Conservation (phyloP, 2,888 invertebrate species). For the Ptycholaimellus sp. region DNA sequence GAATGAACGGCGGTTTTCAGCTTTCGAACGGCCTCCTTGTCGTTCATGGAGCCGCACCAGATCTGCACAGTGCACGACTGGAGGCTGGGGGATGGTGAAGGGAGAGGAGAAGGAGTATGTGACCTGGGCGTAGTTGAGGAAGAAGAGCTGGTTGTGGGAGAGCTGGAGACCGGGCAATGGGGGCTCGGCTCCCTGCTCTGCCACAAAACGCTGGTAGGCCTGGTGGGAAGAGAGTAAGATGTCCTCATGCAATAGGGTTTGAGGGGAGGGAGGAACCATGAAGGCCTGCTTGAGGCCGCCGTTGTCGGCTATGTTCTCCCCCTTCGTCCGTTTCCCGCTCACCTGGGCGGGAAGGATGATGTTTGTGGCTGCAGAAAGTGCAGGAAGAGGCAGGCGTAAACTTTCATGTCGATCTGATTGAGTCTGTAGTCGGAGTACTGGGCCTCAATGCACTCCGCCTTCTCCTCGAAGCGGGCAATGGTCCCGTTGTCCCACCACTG, state of each 20-base stretch:
- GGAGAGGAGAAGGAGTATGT: not conserved
- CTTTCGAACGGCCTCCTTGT: constrained; percentile 57
- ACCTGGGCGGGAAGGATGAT: too few relatives aligned
- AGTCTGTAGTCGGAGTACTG: constrained; percentile 47
- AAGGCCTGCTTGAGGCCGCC: constrained; percentile 71
- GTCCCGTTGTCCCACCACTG: constrained; percentile 37
- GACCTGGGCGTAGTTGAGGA: constrained; percentile 72
- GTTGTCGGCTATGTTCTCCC: constrained; percentile 78
- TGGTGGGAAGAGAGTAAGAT: constrained; percentile 22
- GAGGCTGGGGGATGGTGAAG: not conserved
- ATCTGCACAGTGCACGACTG: constrained; percentile 30
- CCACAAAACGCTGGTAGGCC: constrained; percentile 60
- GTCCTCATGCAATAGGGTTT: too few relatives aligned
- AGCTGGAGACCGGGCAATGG: constrained; percentile 55
- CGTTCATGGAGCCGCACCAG: constrained; percentile 67
- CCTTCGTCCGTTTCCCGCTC: constrained; percentile 47
- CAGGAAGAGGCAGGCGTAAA: too few relatives aligned
- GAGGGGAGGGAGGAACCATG: too few relatives aligned
- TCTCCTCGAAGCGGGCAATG: constrained; percentile 31
- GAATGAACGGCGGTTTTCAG: constrained; percentile 58
- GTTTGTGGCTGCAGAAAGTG: too few relatives aligned
- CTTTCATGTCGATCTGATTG: constrained; percentile 45
- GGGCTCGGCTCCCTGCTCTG: constrained; percentile 45
- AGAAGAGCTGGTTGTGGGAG: constrained; percentile 69
- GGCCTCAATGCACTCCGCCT: constrained; percentile 41